These are phyloP conservation scores for Monoplex corrugatus DNA, from an alignment of 2,888 invertebrate species.

Conservation along the genomic window DNA sequence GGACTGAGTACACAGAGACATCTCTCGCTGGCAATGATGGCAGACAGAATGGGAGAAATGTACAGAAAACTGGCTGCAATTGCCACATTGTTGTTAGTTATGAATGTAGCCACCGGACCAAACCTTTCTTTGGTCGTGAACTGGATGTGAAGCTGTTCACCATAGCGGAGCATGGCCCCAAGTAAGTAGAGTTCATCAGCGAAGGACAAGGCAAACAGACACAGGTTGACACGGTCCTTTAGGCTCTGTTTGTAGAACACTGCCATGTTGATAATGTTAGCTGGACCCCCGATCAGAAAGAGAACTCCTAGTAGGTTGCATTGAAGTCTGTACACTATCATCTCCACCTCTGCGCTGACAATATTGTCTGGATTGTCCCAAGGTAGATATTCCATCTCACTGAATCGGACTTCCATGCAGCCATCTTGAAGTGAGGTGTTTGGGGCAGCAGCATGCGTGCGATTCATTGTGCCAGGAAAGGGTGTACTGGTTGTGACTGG, in stretches of 20 bases:
- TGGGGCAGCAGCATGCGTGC: too few relatives aligned
- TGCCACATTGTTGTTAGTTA: background rate
- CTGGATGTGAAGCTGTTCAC: background rate
- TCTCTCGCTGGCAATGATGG: constrained; percentile 18
- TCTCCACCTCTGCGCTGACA: background rate
- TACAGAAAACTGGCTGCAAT: background rate
- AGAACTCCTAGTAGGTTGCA: background rate
- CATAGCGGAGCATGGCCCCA: background rate
- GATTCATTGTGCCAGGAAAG: too few relatives aligned
- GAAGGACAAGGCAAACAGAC: background rate
- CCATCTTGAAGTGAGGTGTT: too few relatives aligned
- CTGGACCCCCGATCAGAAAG: background rate
- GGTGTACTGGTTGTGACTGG: too few relatives aligned
- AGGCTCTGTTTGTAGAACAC: constrained; percentile 7
- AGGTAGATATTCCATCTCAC: constrained; percentile 1
- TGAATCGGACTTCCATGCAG: background rate
- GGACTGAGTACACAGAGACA: background rate
- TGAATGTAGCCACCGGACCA: background rate
- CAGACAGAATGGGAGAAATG: background rate
- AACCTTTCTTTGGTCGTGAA: background rate
- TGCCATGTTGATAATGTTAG: constrained; percentile 10
- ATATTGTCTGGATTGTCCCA: background rate
- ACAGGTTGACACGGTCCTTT: background rate
- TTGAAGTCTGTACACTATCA: background rate
- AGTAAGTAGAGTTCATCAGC: background rate